Conservation (phyloP, 2,797 vertebrate species). For the Myiothlypis chrysogaster region DNA sequence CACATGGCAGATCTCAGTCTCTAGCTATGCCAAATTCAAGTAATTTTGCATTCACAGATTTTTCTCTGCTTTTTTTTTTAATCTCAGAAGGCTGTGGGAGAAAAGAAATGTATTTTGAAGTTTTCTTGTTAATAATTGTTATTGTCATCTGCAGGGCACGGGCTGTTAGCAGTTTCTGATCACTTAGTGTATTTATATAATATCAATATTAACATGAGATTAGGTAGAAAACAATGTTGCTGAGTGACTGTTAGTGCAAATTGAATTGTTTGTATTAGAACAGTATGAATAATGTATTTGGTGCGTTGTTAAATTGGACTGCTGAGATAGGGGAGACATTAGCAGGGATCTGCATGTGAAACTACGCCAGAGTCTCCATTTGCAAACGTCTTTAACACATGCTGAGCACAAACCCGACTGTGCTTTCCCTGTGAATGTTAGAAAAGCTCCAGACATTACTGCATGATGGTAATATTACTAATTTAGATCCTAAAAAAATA, state of each 20-base stretch:
- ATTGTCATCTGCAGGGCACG: background rate
- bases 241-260: background rate
- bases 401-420: background rate
- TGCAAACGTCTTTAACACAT: background rate
- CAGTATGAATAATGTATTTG: background rate
- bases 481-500: background rate
- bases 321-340: background rate
- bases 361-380: background rate
- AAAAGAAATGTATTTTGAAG: background rate
- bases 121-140: background rate
- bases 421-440: background rate
- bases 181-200: background rate
- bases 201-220: background rate
- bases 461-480: background rate
- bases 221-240: background rate
- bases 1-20: background rate
- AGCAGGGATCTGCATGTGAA: background rate
- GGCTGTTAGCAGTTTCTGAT: background rate
- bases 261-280: background rate
- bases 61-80: background rate
- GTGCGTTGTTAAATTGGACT: background rate
- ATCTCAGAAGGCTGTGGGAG: background rate
- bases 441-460: slow-evolving; percentile 19
- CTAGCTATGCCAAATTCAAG: background rate
- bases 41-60: background rate